These are phyloP conservation scores for Ethmia dodecea DNA, from an alignment of 2,888 invertebrate species.

Conservation along the genomic window DNA sequence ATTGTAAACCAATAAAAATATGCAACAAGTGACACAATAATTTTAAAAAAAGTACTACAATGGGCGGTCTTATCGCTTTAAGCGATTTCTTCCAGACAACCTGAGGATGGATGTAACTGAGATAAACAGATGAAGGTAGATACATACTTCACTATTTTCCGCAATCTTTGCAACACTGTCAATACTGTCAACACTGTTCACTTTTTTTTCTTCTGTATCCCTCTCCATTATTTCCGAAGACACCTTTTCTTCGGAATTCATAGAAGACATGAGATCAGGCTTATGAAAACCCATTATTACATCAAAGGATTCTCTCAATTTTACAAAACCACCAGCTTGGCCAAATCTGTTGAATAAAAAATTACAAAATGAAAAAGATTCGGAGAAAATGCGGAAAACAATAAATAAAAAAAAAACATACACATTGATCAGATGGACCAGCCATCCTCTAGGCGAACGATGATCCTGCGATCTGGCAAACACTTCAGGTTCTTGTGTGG, in stretches of 20 bases:
- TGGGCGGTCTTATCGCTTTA: too few relatives aligned
- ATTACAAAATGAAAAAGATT: conserved; percentile 24
- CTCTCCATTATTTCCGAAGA: conserved; percentile 58
- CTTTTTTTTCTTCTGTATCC: conserved; percentile 47
- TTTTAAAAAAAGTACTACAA: too few relatives aligned
- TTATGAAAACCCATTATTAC: conserved; percentile 80
- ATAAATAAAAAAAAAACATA: conserved; percentile 27
- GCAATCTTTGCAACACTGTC: conserved; percentile 38
- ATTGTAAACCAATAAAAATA: too few relatives aligned
- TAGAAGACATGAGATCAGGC: conserved; percentile 57
- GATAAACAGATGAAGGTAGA: too few relatives aligned
- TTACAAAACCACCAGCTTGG: conserved; percentile 91
- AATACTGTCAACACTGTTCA: conserved; percentile 37
- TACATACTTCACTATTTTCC: conserved; percentile 54
- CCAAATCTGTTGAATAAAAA: conserved; percentile 82
- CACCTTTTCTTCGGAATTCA: conserved; percentile 60
- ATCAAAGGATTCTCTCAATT: conserved; percentile 89
- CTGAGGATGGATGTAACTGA: too few relatives aligned
- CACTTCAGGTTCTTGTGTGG: conserved; percentile 60
- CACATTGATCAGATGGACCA: conserved; percentile 96
- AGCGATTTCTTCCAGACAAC: too few relatives aligned
- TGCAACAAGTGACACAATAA: too few relatives aligned
- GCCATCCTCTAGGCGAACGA: conserved; percentile 94
- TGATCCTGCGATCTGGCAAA: conserved; percentile 87
- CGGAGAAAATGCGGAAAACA: too few relatives aligned